These are phyloP conservation scores for Pteronura brasiliensis DNA, from an alignment of 2,113 vertebrate species.

Conservation along the genomic window DNA sequence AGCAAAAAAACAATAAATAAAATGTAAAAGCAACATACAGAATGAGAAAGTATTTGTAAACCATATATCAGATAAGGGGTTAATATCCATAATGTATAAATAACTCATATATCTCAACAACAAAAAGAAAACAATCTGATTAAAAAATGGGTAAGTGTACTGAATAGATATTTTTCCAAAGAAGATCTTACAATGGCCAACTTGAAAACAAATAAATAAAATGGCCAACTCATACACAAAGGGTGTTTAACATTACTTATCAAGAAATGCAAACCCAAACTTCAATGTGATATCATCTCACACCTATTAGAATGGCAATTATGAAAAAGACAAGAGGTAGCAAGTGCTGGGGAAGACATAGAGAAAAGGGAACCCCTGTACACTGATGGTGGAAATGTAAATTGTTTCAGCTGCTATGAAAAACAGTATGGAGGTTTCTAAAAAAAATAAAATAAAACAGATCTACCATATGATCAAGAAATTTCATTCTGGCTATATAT, in stretches of 20 bases:
- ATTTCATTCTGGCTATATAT: not conserved
- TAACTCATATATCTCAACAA: not conserved
- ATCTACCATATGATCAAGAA: not conserved
- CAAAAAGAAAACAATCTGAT: not conserved
- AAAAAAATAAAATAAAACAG: not conserved
- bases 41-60: not conserved
- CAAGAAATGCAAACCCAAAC: not conserved
- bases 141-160: not conserved
- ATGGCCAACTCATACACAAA: not conserved
- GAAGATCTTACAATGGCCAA: not conserved
- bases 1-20: not conserved
- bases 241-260: not conserved
- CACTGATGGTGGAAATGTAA: not conserved
- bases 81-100: not conserved
- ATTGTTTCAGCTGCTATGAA: not conserved
- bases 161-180: not conserved
- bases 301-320: not conserved
- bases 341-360: not conserved
- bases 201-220: not conserved
- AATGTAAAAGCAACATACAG: not conserved
- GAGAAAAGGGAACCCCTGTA: not conserved
- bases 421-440: not conserved
- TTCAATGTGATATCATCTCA: not conserved
- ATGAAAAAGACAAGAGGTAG: not conserved
- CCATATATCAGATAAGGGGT: not conserved